phyloP scores from a whole-genome alignment of 2,797 vertebrate species.

The Euphonia xanthogaster region DNA sequence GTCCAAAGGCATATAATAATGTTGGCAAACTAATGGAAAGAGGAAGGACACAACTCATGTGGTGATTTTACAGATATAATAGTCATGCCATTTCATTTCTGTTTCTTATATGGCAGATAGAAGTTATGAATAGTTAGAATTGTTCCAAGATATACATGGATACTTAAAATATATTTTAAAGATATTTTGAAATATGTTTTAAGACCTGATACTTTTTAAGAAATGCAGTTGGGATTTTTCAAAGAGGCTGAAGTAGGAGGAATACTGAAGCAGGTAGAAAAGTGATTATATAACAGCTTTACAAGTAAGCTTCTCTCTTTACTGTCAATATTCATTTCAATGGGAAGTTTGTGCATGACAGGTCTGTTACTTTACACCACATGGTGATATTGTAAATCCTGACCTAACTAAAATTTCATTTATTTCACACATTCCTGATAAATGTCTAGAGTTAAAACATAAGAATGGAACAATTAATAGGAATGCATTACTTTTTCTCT shows the following conservation, averaged over 20 bases:
- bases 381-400: not conserved
- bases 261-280: slow-evolving; percentile 4
- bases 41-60: not conserved
- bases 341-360: slow-evolving; percentile 43
- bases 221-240: slow-evolving; percentile 10
- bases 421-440: not conserved
- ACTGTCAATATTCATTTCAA: slow-evolving; percentile 17
- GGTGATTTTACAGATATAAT: not conserved
- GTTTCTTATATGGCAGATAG: not conserved
- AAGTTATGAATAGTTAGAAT: slow-evolving; percentile 3
- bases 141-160: not conserved
- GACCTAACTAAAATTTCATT: not conserved
- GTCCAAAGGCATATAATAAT: not conserved
- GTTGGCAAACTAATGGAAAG: not conserved
- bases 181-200: not conserved
- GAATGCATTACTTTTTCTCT: slow-evolving; percentile 35
- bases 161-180: slow-evolving; percentile 8
- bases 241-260: not conserved
- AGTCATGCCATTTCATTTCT: not conserved
- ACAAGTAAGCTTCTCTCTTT: slow-evolving; percentile 2
- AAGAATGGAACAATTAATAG: slow-evolving; percentile 38
- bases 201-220: slow-evolving; percentile 29
- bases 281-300: slow-evolving; percentile 37
- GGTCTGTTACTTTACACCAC: not conserved
- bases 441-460: not conserved